Conservation (phyloP, 2,113 vertebrate genomes). For the Tetrao urogallus region DNA sequence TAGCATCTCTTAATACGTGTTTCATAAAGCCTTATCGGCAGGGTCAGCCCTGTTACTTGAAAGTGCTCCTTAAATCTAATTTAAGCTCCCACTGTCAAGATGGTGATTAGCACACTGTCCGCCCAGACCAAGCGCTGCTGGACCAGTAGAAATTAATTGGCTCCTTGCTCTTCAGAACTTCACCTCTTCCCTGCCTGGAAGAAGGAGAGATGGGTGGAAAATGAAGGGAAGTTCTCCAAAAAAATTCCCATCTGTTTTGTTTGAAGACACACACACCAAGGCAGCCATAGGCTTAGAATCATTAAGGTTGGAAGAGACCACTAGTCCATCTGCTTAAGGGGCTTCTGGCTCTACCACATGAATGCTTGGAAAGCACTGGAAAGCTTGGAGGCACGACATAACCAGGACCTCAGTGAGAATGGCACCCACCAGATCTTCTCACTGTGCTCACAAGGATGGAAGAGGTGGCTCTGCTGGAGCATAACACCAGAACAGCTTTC, state of each 20-base stretch:
- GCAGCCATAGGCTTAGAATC: background rate
- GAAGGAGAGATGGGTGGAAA: background rate
- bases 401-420: background rate
- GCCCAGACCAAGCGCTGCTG: background rate
- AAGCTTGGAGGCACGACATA: background rate
- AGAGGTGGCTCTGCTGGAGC: background rate
- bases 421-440: background rate
- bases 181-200: background rate
- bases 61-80: constrained; percentile 51
- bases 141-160: background rate
- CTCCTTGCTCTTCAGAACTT: background rate
- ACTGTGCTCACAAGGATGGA: fast-evolving
- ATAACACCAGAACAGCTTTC: background rate
- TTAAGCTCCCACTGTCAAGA: constrained; percentile 27
- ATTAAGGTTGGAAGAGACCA: no score
- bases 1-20: background rate
- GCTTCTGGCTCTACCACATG: background rate
- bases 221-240: background rate
- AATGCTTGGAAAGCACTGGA: background rate
- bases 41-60: background rate
- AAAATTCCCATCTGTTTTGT: background rate
- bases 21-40: constrained; percentile 37
- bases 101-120: background rate
- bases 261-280: background rate
- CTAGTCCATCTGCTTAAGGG: background rate